Evolutionary conservation across 1,140 invertebrate genomes (phyloP).

Genomic region (Aphelinus atriplicis): DNA sequence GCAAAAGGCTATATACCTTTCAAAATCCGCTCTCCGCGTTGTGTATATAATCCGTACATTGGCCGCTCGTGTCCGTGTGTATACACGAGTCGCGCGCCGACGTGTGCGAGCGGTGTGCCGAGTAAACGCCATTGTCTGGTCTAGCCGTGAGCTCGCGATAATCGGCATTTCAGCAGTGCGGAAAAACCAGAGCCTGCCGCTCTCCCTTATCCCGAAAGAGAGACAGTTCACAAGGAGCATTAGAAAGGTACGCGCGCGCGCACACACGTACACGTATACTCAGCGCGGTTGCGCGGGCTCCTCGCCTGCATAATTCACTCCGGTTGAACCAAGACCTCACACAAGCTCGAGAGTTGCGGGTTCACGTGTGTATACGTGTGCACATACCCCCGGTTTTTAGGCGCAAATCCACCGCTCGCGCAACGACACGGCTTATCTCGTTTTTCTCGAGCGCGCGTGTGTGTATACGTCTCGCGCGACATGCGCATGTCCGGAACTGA

Average conservation of each 20-base stretch:
- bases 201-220: not conserved
- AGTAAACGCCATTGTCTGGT: too few species aligned
- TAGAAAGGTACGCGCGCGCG: slow-evolving; percentile 17
- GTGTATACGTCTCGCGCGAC: not conserved
- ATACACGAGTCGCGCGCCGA: too few species aligned
- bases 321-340: slow-evolving; percentile 25
- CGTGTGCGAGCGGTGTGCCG: too few species aligned
- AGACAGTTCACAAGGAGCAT: not conserved
- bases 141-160: not conserved
- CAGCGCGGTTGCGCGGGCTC: not conserved
- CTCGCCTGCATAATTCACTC: slow-evolving; percentile 25
- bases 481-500: not conserved
- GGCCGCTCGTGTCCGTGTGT: too few species aligned
- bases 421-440: not conserved
- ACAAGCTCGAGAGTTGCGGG: not conserved
- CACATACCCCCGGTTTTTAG: slow-evolving; percentile 11
- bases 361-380: too few species aligned
- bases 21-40: too few species aligned
- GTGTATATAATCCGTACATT: too few species aligned
- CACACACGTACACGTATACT: not conserved
- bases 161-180: slow-evolving; percentile 3
- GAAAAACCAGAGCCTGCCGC: not conserved
- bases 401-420: not conserved
- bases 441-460: not conserved
- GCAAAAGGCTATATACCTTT: too few species aligned